phyloP scores from a whole-genome alignment of 2,888 invertebrate species.

The Epistrophe eligans region DNA sequence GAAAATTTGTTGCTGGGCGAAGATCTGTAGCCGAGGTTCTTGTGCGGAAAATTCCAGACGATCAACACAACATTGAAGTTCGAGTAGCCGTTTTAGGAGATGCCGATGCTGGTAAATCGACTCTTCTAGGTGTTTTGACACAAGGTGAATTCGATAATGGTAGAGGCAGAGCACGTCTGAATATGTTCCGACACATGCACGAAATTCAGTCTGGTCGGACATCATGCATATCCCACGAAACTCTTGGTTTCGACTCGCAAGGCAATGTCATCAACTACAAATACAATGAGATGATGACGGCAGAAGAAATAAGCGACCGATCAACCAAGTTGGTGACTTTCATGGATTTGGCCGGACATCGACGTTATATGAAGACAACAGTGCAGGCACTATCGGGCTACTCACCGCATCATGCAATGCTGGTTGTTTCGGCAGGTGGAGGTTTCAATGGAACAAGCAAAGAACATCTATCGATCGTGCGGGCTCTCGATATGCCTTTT shows the following conservation, averaged over 20 bases:
- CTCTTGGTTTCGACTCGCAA: constrained; percentile 95
- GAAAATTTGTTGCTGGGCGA: constrained; percentile 85
- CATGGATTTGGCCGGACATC: constrained; percentile 97
- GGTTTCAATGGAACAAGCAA: constrained; percentile 93
- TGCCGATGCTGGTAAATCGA: constrained; percentile 98
- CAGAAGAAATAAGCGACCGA: constrained; percentile 96
- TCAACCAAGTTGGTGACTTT: constrained; percentile 97
- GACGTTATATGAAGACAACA: constrained; percentile 97
- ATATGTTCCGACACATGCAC: constrained; percentile 97
- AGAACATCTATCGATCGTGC: constrained; percentile 94
- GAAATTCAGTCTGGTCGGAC: constrained; percentile 97
- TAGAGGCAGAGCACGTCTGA: constrained; percentile 95
- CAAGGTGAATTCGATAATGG: constrained; percentile 99
- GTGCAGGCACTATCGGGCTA: constrained; percentile 97
- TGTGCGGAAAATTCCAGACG: constrained; percentile 94
- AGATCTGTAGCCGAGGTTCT: constrained; percentile 93
- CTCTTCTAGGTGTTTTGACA: constrained; percentile 96
- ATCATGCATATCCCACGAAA: constrained; percentile 97
- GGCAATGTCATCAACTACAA: constrained; percentile 95
- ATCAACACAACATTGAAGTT: constrained; percentile 94
- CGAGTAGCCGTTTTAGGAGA: constrained; percentile 97
- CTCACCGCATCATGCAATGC: constrained; percentile 95
- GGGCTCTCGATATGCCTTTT: constrained; percentile 93
- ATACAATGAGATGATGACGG: constrained; percentile 94
- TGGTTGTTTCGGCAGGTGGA: constrained; percentile 92